A percentile compares a stretch with the other conserved stretches of the same genome.
Conservation (phyloP, 1,140 invertebrate genomes). For the Zelostemma sp. region DNA sequence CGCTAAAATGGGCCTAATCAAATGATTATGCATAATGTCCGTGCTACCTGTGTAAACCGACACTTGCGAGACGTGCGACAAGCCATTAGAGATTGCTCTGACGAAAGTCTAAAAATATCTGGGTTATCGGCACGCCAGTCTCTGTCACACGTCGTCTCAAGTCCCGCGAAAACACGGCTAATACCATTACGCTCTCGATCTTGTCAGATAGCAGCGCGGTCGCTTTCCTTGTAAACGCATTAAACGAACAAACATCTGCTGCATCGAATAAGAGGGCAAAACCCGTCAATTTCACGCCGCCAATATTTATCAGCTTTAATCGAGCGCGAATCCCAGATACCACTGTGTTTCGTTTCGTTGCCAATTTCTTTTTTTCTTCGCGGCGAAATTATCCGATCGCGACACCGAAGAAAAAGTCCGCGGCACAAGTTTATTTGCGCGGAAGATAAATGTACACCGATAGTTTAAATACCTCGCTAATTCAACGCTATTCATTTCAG, state of each 20-base stretch:
- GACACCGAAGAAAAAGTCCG: no score
- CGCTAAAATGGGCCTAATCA: neutral
- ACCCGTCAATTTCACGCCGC: neutral
- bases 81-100: conserved; percentile 10
- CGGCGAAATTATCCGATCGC: no score
- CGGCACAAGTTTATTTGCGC: no score
- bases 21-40: neutral
- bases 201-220: conserved; percentile 2
- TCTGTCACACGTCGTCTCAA: conserved; percentile 9
- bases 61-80: conserved; percentile 9
- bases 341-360: neutral
- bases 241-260: neutral
- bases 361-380: no score
- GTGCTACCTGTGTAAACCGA: neutral
- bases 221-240: conserved; percentile 5
- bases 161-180: conserved; percentile 9
- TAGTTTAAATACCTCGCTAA: neutral
- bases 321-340: no score
- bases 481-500: conserved; percentile 5
- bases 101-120: conserved; percentile 13
- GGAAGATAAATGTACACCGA: neutral
- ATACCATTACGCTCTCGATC: conserved; percentile 11
- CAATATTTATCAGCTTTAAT: neutral
- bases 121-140: conserved; percentile 14
- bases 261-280: neutral